These are phyloP conservation scores for Apocheima hispidaria DNA, from an alignment of 2,888 invertebrate species.

Conservation along the genomic window DNA sequence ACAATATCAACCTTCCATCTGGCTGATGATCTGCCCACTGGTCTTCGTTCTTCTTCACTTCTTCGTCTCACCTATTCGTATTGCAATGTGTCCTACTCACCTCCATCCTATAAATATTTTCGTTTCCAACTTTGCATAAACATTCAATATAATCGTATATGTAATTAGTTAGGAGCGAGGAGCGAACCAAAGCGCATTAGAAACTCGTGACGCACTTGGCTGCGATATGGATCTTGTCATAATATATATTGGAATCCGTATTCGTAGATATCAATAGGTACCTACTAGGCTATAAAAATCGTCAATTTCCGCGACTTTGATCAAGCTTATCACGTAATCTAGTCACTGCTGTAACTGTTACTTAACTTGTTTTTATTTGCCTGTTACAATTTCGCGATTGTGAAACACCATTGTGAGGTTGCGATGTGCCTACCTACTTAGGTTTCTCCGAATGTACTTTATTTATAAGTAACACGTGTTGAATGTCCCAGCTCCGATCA, in stretches of 20 bases:
- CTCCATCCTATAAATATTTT: conserved; percentile 20
- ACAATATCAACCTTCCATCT: too few species aligned
- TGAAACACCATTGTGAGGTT: conserved; percentile 9
- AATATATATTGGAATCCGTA: conserved; percentile 1
- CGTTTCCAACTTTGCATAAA: conserved; percentile 7
- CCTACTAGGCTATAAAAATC: neutral
- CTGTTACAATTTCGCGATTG: neutral
- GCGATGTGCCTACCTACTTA: neutral
- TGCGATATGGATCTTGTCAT: conserved; percentile 36
- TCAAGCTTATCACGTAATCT: conserved; percentile 2
- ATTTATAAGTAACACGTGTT: conserved; percentile 34
- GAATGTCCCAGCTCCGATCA: conserved; percentile 29
- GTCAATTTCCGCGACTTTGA: conserved; percentile 8
- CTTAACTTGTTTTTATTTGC: conserved; percentile 6
- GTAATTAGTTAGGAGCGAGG: conserved; percentile 21
- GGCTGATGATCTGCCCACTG: too few species aligned
- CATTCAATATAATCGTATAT: conserved; percentile 16
- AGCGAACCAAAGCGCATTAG: conserved; percentile 15
- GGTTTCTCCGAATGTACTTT: conserved; percentile 30
- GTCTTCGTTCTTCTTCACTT: too few species aligned
- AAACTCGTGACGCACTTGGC: conserved; percentile 45
- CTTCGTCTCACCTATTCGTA: too few species aligned
- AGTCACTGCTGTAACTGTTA: neutral
- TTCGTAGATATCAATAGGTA: neutral
- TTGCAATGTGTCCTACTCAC: too few species aligned